Evolutionary conservation across 2,113 vertebrate species (phyloP).

Genomic region (Potamarius usumacintae): DNA sequence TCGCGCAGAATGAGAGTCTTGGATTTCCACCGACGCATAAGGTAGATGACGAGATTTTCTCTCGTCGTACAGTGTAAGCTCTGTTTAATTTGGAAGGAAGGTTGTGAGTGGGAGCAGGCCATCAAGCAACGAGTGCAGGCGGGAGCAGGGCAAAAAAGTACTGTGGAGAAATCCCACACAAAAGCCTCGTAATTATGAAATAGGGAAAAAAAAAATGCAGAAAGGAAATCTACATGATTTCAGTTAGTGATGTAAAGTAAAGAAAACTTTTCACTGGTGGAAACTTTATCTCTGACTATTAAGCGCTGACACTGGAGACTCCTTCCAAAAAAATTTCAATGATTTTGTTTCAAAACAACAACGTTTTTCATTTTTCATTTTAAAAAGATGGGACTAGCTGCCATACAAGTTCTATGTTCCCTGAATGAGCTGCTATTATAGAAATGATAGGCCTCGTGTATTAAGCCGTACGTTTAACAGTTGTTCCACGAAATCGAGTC

Average conservation of each 20-base stretch:
- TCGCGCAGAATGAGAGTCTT: background rate
- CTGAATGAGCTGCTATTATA: too few species aligned
- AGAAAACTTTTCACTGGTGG: background rate
- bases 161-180: background rate
- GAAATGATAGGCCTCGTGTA: too few species aligned
- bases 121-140: background rate
- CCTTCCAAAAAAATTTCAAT: background rate
- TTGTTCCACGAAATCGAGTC: too few species aligned
- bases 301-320: background rate
- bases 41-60: constrained; percentile 3
- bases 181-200: background rate
- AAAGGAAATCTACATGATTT: background rate
- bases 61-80: background rate
- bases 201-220: background rate
- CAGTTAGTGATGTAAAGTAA: background rate
- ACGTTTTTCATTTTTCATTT: too few species aligned
- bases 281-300: background rate
- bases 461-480: too few species aligned
- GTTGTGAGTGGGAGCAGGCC: background rate
- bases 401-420: too few species aligned
- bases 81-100: constrained; percentile 7
- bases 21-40: background rate
- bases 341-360: too few species aligned
- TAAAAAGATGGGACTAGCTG: too few species aligned
- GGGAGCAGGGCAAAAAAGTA: background rate